phyloP scores from a whole-genome alignment of 2,888 invertebrate genomes.

The Archaeoteleia sp. region DNA sequence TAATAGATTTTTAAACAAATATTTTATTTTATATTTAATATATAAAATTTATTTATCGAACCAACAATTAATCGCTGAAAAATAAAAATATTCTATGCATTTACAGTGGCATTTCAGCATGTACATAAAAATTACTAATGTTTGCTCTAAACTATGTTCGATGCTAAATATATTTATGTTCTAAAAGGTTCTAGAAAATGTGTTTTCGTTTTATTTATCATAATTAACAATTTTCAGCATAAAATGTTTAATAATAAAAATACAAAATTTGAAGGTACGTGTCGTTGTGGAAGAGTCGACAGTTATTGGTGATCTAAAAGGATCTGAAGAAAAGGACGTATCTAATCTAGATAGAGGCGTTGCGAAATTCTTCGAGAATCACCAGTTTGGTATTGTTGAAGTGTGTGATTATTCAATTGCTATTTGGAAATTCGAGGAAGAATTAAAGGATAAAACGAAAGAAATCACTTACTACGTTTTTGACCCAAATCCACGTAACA shows the following conservation, averaged over 20 bases:
- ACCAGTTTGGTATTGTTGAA: constrained; percentile 70
- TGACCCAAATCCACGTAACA: constrained; percentile 74
- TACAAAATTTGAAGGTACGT: constrained; percentile 67
- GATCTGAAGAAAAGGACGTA: constrained; percentile 58
- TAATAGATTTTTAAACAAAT: too few relatives aligned
- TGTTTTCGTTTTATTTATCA: too few relatives aligned
- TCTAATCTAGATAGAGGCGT: constrained; percentile 69
- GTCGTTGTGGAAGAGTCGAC: constrained; percentile 67
- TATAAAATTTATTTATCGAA: too few relatives aligned
- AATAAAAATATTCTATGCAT: too few relatives aligned
- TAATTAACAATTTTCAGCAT: neutral
- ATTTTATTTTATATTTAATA: too few relatives aligned
- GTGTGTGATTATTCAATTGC: constrained; percentile 70
- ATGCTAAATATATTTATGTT: too few relatives aligned
- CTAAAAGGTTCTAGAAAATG: too few relatives aligned
- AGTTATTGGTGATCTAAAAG: constrained; percentile 69
- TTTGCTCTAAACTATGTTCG: too few relatives aligned
- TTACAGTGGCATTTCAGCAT: too few relatives aligned
- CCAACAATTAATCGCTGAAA: too few relatives aligned
- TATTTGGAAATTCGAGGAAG: constrained; percentile 73
- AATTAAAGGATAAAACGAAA: constrained; percentile 51
- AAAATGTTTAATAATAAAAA: constrained; percentile 34
- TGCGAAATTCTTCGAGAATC: constrained; percentile 68
- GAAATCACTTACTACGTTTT: constrained; percentile 73
- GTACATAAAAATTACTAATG: too few relatives aligned